A percentile compares a stretch with the other conserved stretches of the same genome.
phyloP scores from a whole-genome alignment of 2,113 vertebrate species.

The Oncorhynchus nerka region DNA sequence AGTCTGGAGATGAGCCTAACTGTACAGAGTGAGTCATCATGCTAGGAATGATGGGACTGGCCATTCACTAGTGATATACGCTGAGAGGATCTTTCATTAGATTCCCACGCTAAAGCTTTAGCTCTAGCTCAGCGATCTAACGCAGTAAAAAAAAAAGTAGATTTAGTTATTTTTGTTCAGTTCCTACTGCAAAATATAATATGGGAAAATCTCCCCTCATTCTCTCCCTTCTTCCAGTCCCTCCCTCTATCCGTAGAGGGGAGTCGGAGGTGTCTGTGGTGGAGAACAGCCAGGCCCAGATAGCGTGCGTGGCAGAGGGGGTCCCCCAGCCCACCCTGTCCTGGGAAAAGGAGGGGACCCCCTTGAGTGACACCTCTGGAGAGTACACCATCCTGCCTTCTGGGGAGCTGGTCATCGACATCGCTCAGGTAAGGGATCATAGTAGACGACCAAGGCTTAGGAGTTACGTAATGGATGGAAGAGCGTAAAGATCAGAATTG shows the following conservation, averaged over 20 bases:
- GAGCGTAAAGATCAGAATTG: neutral
- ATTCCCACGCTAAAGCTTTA: no score
- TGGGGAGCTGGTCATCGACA: conserved; percentile 86
- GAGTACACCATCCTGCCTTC: conserved; percentile 79
- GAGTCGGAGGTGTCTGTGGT: conserved; percentile 69
- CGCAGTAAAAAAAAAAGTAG: no score
- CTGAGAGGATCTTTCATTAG: no score
- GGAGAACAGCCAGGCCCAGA: conserved; percentile 76
- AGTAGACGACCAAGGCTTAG: neutral
- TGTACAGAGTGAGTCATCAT: conserved; percentile 79
- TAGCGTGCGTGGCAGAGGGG: conserved; percentile 84
- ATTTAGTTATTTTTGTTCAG: neutral
- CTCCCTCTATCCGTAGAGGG: conserved; percentile 79
- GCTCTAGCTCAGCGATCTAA: no score
- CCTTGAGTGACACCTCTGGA: conserved; percentile 70
- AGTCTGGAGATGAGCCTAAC: conserved; percentile 66
- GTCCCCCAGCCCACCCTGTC: conserved; percentile 82
- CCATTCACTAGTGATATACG: no score
- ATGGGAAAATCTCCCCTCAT: neutral
- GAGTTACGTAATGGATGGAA: neutral
- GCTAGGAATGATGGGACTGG: no score
- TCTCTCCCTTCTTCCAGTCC: conserved; percentile 78
- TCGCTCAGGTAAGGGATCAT: conserved; percentile 74
- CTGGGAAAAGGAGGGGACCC: conserved; percentile 80
- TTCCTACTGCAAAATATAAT: conserved; percentile 39